phyloP scores from a whole-genome alignment of 2,797 vertebrate species.

The Aplochiton taeniatus region DNA sequence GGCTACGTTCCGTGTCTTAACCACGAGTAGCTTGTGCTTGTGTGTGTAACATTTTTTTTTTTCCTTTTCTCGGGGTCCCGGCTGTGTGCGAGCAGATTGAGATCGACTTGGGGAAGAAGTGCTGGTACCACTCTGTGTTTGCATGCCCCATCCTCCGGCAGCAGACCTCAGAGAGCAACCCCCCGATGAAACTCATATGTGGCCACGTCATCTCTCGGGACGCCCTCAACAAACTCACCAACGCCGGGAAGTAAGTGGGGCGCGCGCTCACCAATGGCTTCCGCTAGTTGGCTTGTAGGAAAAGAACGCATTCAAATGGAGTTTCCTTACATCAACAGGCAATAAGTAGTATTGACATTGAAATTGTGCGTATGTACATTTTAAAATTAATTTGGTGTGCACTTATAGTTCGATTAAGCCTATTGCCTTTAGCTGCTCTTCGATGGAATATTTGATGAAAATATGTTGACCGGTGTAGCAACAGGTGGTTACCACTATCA shows the following conservation, averaged over 20 bases:
- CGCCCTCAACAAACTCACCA: conserved; percentile 93
- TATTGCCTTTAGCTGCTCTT: too few species aligned
- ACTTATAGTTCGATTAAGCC: too few species aligned
- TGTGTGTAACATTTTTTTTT: not conserved
- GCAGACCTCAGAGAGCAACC: conserved; percentile 90
- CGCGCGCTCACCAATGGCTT: not conserved
- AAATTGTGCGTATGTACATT: too few species aligned
- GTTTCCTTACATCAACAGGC: too few species aligned
- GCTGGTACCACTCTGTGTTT: conserved; percentile 94
- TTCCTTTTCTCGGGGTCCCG: not conserved
- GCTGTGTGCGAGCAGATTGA: conserved; percentile 76
- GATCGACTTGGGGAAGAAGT: conserved; percentile 91
- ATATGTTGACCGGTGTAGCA: too few species aligned
- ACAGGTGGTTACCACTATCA: too few species aligned
- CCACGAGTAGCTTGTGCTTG: not conserved
- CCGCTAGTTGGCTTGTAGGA: too few species aligned
- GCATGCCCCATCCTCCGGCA: conserved; percentile 92
- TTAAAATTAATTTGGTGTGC: too few species aligned
- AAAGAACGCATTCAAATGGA: too few species aligned
- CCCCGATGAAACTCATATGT: conserved; percentile 93
- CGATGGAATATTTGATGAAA: too few species aligned
- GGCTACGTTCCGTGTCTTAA: too few species aligned
- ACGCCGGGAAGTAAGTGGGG: conserved; percentile 86
- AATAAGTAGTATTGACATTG: too few species aligned
- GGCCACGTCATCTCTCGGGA: conserved; percentile 92